Base-by-base conservation (phyloP, 2,797 vertebrate species). In the Australoheros facetus region DNA sequence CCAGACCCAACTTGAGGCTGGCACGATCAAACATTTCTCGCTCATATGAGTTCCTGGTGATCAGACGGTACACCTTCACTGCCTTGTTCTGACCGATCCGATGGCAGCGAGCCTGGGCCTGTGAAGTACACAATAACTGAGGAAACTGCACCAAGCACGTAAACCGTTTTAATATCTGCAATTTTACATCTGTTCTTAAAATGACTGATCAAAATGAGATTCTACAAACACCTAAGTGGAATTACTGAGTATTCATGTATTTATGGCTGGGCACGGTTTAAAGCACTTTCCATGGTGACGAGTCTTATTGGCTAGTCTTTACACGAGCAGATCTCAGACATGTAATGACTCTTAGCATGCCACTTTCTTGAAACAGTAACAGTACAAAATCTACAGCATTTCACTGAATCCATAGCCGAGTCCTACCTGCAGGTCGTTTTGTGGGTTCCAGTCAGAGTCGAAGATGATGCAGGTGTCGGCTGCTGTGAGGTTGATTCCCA, bases 371-470 rank as follows among this genome's bases (percentile, higher is more conserved):
- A 69, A 53, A 55, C 23, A 7, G 62, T 26, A 30, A 69, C 9
- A 51, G 12, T 7, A 51, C 10, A 51, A 26, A 66, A 80, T 78
- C 57, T 26, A 39, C 14, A 16, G 39, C 55, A 11, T 23, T 32
- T 30, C 0, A 7, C 23, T 56, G n/a, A 12, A 66, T 58, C 23
- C 23, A 21, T 17, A 1, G 39, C n/a, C 8, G 14, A 58, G 56
- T 37, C 4, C 1, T 92, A 99, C 98, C 97, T 99, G 98, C 90
- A 99, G 96, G 91, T 99, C 98, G 59, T 99, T 99, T 84, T 99
- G 98, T 79, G 98, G 98, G 94, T 99, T 99, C 98, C 98, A 99
- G 93, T 99, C 98, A 37, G 98, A 99, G 95, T 99, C 98, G 90
- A 99, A 99, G 91, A 99, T 99, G 85, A 99, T 99, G 87, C 98